Evolutionary conservation across 2,113 vertebrate species (phyloP).

Genomic region (Chauna torquata): DNA sequence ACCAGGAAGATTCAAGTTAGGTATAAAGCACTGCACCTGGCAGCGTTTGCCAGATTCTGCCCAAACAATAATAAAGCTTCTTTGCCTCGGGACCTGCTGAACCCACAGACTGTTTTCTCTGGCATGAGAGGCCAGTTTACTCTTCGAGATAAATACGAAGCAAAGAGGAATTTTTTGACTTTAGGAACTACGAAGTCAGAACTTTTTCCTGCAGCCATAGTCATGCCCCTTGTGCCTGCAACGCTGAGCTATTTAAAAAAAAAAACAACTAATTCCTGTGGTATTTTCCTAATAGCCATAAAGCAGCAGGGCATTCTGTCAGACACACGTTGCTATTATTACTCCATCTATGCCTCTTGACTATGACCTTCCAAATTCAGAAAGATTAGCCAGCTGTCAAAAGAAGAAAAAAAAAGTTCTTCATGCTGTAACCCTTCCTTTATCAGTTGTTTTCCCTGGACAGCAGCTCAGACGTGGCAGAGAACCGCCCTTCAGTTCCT

Average conservation of each 20-base stretch:
- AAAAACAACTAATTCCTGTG: conserved; percentile 38
- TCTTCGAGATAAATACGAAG: neutral
- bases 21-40: conserved; percentile 1
- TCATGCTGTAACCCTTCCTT: neutral
- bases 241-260: conserved; percentile 51
- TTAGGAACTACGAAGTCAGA: conserved; percentile 3
- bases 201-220: conserved; percentile 29
- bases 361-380: conserved; percentile 40
- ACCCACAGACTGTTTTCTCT: conserved; percentile 45
- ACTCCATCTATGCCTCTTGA: neutral
- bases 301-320: conserved; percentile 16
- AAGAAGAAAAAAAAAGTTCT: neutral
- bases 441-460: neutral
- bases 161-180: conserved; percentile 1
- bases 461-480: neutral
- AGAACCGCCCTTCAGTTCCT: neutral
- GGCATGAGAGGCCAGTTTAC: conserved; percentile 22
- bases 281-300: conserved; percentile 56
- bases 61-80: conserved; percentile 45
- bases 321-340: conserved; percentile 42
- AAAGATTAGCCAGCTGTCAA: conserved; percentile 67
- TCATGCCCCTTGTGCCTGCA: conserved; percentile 16
- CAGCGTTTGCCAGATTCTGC: neutral
- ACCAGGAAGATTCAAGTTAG: neutral
- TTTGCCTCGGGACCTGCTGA: conserved; percentile 44